Conservation (phyloP, 1,140 invertebrate species). For the Macrocentrus cingulum region DNA sequence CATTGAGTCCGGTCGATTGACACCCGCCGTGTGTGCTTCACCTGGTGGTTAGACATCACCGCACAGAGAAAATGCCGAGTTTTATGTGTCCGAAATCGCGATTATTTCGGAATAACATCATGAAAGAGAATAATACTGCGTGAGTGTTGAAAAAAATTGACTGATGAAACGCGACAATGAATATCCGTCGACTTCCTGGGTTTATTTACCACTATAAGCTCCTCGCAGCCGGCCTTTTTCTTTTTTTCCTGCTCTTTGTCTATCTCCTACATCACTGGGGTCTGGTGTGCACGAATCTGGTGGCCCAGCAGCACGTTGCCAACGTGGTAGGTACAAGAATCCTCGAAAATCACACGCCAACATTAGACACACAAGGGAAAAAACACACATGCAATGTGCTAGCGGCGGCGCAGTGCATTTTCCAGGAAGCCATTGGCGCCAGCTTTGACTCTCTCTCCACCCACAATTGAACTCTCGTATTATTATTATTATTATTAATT, state of each 20-base stretch:
- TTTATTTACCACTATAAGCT: constrained; percentile 50
- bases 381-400: no score
- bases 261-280: constrained; percentile 62
- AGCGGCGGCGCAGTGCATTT: constrained; percentile 1
- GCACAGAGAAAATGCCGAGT: background rate
- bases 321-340: constrained; percentile 57
- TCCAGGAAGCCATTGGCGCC: background rate
- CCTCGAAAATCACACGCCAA: no score
- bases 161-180: constrained; percentile 33
- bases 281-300: constrained; percentile 62
- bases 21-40: background rate
- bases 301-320: constrained; percentile 60
- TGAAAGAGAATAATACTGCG: no score
- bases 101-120: no score
- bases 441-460: background rate
- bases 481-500: no score
- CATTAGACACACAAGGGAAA: no score
- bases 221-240: constrained; percentile 34
- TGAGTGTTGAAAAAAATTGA: no score
- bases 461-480: background rate
- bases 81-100: no score
- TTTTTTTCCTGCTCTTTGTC: constrained; percentile 37
- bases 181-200: constrained; percentile 49
- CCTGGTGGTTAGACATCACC: no score
- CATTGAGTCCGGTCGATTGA: constrained; percentile 32